Conservation (phyloP, 2,113 vertebrate species). For the Anser brachyrhynchus region DNA sequence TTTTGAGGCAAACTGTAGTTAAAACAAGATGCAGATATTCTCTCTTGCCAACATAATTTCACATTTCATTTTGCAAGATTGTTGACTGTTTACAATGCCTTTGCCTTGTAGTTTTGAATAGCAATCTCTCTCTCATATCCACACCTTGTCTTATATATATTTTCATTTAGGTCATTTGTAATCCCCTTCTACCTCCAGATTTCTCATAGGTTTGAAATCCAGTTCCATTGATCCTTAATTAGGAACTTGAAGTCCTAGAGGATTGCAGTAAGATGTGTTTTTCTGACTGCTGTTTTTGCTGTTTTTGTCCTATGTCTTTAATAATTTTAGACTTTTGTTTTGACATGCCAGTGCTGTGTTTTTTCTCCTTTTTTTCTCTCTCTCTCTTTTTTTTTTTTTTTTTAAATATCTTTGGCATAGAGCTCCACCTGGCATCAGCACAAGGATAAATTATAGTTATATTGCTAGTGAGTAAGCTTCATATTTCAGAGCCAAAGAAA, state of each 20-base stretch:
- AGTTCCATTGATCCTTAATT: not conserved
- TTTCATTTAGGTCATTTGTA: not conserved
- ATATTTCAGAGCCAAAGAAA: constrained; percentile 14
- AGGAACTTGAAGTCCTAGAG: not conserved
- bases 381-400: not conserved
- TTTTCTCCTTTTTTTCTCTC: not conserved
- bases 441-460: not conserved
- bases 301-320: not conserved
- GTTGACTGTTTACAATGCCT: not conserved
- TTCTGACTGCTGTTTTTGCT: not conserved
- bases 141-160: not conserved
- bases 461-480: not conserved
- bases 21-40: not conserved
- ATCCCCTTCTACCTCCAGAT: not conserved
- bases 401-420: not conserved
- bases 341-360: not conserved
- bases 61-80: not conserved
- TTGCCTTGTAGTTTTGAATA: not conserved
- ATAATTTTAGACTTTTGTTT: not conserved
- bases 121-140: not conserved
- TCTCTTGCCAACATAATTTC: not conserved
- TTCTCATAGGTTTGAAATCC: not conserved
- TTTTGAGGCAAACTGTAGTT: not conserved
- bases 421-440: not conserved
- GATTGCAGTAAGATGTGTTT: not conserved